phyloP scores from a whole-genome alignment of 2,797 vertebrate species.

The Otolemur crassicaudatus region DNA sequence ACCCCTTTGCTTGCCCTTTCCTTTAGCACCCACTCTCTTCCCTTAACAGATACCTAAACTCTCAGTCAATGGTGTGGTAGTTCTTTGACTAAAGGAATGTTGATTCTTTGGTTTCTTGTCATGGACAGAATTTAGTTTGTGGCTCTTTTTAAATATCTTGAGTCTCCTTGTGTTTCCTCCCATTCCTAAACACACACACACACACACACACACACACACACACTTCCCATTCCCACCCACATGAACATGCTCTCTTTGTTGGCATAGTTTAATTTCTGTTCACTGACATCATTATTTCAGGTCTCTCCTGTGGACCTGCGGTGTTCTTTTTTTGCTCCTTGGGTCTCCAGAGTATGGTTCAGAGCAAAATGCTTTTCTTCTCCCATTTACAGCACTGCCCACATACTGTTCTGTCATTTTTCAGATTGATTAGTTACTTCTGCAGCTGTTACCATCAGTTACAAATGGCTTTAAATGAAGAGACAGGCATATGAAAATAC shows the following conservation, averaged over 20 bases:
- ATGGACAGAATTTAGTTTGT: conserved; percentile 7
- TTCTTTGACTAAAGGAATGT: conserved; percentile 12
- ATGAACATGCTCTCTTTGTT: conserved; percentile 29
- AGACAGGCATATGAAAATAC: conserved; percentile 41
- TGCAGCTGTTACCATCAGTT: conserved; percentile 54
- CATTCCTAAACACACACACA: neutral
- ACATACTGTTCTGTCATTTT: conserved; percentile 54
- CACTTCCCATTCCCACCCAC: neutral
- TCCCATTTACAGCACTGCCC: neutral
- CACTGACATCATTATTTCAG: conserved; percentile 21
- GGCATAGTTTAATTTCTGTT: conserved; percentile 43
- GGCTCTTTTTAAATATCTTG: conserved; percentile 37
- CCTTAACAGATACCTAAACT: neutral
- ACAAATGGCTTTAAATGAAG: conserved; percentile 25
- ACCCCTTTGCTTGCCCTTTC: neutral
- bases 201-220: neutral
- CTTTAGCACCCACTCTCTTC: neutral
- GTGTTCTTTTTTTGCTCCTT: neutral
- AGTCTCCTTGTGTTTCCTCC: neutral
- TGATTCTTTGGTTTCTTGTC: conserved; percentile 4
- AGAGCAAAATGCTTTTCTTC: conserved; percentile 6
- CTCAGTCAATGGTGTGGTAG: neutral
- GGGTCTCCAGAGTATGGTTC: conserved; percentile 5
- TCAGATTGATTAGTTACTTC: conserved; percentile 49
- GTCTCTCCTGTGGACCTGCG: neutral